A percentile compares a stretch with the other conserved stretches of the same genome.
These are phyloP conservation scores for Melospiza melodia DNA, from an alignment of 2,113 vertebrate species.

Conservation along the genomic window DNA sequence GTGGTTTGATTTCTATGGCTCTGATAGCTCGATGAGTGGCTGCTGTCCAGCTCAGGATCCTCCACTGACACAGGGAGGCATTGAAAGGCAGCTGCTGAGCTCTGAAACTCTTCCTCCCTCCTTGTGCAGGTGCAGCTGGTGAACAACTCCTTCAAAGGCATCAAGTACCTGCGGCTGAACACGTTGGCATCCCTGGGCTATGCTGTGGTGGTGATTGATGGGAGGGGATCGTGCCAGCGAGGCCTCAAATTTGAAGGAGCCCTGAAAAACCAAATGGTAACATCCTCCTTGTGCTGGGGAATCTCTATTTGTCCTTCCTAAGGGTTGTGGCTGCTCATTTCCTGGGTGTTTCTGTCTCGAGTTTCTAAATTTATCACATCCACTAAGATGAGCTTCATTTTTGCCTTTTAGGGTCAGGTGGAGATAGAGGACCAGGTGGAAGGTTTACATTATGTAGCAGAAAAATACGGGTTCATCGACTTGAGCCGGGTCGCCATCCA, in stretches of 20 bases:
- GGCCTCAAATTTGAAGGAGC: constrained; percentile 95
- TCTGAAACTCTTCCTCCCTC: not conserved
- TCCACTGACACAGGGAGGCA: not conserved
- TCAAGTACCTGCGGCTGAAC: constrained; percentile 95
- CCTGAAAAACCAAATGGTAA: constrained; percentile 97
- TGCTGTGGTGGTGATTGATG: constrained; percentile 93
- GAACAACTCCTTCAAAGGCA: constrained; percentile 97
- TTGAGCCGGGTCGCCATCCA: constrained; percentile 94
- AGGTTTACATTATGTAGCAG: constrained; percentile 91
- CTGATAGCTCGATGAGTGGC: not conserved
- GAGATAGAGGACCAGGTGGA: constrained; percentile 98
- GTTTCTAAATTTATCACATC: not conserved
- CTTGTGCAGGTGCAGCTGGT: constrained; percentile 90
- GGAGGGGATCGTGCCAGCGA: constrained; percentile 92
- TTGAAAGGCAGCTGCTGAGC: not conserved
- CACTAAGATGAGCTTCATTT: not conserved
- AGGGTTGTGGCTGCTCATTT: not conserved
- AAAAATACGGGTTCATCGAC: constrained; percentile 95
- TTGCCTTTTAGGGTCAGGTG: constrained; percentile 86
- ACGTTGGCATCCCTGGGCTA: constrained; percentile 94
- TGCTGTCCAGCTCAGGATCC: not conserved
- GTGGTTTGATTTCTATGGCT: not conserved
- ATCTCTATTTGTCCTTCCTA: not conserved
- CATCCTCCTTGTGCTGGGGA: accelerated
- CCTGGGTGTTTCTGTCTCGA: not conserved